A percentile compares a stretch with the other conserved stretches of the same genome.
These are phyloP conservation scores for Rutilus rutilus DNA, from an alignment of 2,113 vertebrate genomes.

Conservation along the genomic window DNA sequence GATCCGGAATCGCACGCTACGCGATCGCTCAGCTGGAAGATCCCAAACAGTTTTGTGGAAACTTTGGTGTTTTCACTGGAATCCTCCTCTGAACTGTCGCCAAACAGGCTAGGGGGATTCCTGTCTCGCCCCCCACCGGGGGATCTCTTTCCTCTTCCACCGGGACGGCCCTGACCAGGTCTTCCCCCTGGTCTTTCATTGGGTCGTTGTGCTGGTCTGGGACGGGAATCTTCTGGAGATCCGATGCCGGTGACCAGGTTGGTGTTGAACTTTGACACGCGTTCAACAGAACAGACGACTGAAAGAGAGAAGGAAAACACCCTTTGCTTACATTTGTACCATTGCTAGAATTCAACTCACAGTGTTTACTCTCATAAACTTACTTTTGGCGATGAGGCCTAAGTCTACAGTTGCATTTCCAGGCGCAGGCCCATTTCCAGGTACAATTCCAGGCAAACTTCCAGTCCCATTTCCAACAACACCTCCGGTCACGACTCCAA, in stretches of 20 bases:
- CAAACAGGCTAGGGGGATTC: neutral
- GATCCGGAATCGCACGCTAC: slow-evolving; percentile 38
- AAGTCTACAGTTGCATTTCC: neutral
- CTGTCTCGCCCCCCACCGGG: neutral
- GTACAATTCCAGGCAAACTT: neutral
- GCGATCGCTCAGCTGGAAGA: slow-evolving; percentile 47
- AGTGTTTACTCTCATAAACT: neutral
- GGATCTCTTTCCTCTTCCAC: neutral
- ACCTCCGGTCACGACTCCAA: too few species aligned
- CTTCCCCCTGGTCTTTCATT: neutral
- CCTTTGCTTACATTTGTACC: slow-evolving; percentile 13
- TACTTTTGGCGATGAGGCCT: neutral
- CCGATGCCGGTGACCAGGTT: neutral
- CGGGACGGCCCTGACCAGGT: neutral
- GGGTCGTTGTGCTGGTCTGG: neutral
- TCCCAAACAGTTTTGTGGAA: slow-evolving; percentile 8
- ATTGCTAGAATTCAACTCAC: neutral
- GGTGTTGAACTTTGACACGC: slow-evolving; percentile 46
- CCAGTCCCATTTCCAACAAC: neutral
- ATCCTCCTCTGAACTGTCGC: neutral
- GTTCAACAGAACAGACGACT: slow-evolving; percentile 52
- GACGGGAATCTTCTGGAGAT: neutral
- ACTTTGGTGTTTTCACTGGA: neutral
- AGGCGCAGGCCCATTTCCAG: neutral
- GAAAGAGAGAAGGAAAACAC: neutral